Evolutionary conservation across 1,140 invertebrate species (phyloP).

Genomic region (Metopolophium dirhodum): DNA sequence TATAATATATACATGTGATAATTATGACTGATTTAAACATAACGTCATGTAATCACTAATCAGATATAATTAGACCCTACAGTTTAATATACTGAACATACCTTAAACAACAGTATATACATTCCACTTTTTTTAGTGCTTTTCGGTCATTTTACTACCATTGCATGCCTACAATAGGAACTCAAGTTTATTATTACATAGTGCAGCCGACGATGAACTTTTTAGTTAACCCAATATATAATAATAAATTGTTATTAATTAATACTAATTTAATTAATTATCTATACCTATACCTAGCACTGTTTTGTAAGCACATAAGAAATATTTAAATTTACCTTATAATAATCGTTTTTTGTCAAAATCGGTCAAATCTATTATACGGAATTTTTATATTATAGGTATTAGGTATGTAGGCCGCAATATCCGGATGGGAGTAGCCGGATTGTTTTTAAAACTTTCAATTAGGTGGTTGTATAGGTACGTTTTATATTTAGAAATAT

Average conservation of each 20-base stretch:
- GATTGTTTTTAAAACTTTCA: slow-evolving; percentile 33
- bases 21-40: background rate
- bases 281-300: background rate
- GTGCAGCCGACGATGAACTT: background rate
- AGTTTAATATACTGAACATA: background rate
- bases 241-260: background rate
- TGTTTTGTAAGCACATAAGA: background rate
- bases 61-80: background rate
- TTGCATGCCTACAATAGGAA: too few species aligned
- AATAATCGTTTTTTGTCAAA: background rate
- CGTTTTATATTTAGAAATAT: slow-evolving; percentile 28
- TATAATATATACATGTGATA: background rate
- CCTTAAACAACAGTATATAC: background rate
- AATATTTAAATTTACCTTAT: background rate
- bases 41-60: background rate
- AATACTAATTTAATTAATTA: background rate
- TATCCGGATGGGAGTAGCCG: slow-evolving; percentile 36
- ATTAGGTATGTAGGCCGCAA: slow-evolving; percentile 43
- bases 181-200: background rate
- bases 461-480: background rate
- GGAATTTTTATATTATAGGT: background rate
- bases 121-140: background rate
- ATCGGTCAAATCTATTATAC: slow-evolving; percentile 31
- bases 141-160: background rate
- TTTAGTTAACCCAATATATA: background rate